Evolutionary conservation across 1,140 invertebrate genomes (phyloP), one percentile per base, ranked within the genome.

Genomic region (Bombyx mandarina): DNA sequence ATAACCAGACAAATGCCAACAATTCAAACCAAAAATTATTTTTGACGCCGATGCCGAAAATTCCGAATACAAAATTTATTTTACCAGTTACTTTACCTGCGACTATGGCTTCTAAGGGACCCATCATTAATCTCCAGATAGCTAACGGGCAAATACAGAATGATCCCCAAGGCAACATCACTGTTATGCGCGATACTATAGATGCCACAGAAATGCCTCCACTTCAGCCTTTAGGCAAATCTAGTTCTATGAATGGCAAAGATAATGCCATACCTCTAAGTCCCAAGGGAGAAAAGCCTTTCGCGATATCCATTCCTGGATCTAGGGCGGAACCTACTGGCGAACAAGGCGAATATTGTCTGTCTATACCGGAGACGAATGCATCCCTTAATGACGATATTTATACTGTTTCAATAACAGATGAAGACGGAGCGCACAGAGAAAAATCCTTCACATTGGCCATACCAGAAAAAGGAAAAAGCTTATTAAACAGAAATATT

Each of bases 111-210:
- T 80, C 88, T 1, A 89, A 88, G 62, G 86, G 86, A 8, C 83
- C 86, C 3, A 81, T 87, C 46, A 87, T 88, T 47, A 89, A 88
- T 71, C 73, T 88, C 10, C 86, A 89, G 76, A 88, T 89, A 61
- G 83, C 86, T 7, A 89, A 89, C 73, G 86, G 88, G 1, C 88
- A 89, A 61, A 78, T 88, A 56, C 86, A 88, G 51, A 88, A 88
- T 75, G 88, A 89, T 73, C 79, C 83, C 10, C 82, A 88, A 65
- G 86, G 85, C 8, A 88, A 84, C 53, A 86, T 89, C 43, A 89
- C 88, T n/a, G 83, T 89, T 6, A 87, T 89, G 83, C 75, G 86
- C 58, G 79, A 88, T 52, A 73, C 76, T 42, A 66, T 79, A 51
- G 80, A 82, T 12, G 49, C 72, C 0, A 64, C 75, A 22, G 88